Conservation (phyloP, 2,888 invertebrate genomes). For the Drosophila acutilabella region DNA sequence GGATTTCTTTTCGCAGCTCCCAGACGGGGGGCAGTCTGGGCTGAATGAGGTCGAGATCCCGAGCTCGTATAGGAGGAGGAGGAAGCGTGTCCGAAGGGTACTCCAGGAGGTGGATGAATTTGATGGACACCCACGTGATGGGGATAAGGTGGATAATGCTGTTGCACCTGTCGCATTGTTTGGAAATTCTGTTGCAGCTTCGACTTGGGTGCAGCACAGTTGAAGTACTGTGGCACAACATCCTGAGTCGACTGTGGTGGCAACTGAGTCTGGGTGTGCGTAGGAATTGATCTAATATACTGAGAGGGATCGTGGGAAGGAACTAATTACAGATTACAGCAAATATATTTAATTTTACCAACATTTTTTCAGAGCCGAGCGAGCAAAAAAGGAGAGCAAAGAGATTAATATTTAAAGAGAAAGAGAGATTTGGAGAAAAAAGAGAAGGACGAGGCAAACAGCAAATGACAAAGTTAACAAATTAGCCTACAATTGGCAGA, state of each 20-base stretch:
- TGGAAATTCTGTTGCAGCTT: slow-evolving; percentile 85
- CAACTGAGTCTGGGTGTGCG: slow-evolving; percentile 42
- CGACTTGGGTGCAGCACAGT: slow-evolving; percentile 85
- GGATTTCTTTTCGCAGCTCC: slow-evolving; percentile 76
- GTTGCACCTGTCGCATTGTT: slow-evolving; percentile 85
- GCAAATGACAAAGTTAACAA: slow-evolving; percentile 51
- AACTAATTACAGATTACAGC: slow-evolving; percentile 60
- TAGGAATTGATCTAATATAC: slow-evolving; percentile 65
- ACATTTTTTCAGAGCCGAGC: slow-evolving; percentile 45
- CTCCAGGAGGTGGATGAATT: slow-evolving; percentile 82
- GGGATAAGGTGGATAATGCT: slow-evolving; percentile 85
- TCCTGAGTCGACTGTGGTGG: slow-evolving; percentile 7
- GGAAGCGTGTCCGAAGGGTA: slow-evolving; percentile 65
- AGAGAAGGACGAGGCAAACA: slow-evolving; percentile 62
- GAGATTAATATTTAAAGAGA: slow-evolving; percentile 44
- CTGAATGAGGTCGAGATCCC: slow-evolving; percentile 10
- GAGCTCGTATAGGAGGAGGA: background rate
- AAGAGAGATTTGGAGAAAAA: slow-evolving; percentile 41
- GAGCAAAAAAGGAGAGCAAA: slow-evolving; percentile 60
- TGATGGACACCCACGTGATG: slow-evolving; percentile 84
- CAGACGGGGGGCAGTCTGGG: slow-evolving; percentile 53
- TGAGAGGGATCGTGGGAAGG: slow-evolving; percentile 73
- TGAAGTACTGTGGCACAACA: slow-evolving; percentile 80
- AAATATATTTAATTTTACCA: slow-evolving; percentile 54
- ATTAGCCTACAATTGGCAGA: slow-evolving; percentile 68